Percentiles rank a stretch among this genome's conserved stretches.
Evolutionary conservation across 2,797 vertebrate species (phyloP).

Genomic region (Botia almorhae): DNA sequence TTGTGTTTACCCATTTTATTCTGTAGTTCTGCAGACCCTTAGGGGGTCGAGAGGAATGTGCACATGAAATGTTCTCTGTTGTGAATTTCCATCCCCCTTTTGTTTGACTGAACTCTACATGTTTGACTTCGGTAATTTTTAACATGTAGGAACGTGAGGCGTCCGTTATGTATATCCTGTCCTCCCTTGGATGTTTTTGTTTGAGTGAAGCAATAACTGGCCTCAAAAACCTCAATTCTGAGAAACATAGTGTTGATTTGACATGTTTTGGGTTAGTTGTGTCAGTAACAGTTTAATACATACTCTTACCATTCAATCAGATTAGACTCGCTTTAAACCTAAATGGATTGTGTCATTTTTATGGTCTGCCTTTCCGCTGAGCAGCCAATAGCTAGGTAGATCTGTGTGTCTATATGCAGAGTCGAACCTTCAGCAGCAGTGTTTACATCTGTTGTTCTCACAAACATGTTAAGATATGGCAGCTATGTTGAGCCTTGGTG

Average conservation of each 20-base stretch:
- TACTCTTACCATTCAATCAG: not conserved
- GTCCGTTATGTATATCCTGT: constrained; percentile 41
- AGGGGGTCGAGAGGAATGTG: constrained; percentile 55
- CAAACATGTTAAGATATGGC: constrained; percentile 51
- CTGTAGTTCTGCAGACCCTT: constrained; percentile 33
- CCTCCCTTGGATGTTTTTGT: constrained; percentile 33
- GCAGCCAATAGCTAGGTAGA: constrained; percentile 6
- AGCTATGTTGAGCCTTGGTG: constrained; percentile 50
- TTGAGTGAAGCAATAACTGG: constrained; percentile 9
- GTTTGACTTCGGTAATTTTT: constrained; percentile 28
- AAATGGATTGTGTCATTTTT: constrained; percentile 1
- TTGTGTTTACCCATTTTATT: constrained; percentile 46
- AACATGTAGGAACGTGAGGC: constrained; percentile 29
- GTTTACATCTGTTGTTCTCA: constrained; percentile 59
- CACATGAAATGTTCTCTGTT: constrained; percentile 44
- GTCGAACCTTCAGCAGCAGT: constrained; percentile 31
- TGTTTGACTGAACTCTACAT: constrained; percentile 31
- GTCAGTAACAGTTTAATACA: constrained; percentile 40
- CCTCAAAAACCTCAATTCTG: constrained; percentile 33
- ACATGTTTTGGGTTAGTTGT: constrained; percentile 2
- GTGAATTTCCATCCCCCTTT: constrained; percentile 26
- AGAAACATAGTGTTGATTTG: constrained; percentile 6
- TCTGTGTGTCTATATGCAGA: constrained; percentile 26
- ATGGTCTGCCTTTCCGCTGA: constrained; percentile 11
- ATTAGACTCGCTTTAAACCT: not conserved